These are phyloP conservation scores for Heterocephalus glaber DNA, from an alignment of 2,113 vertebrate genomes.

Conservation along the genomic window DNA sequence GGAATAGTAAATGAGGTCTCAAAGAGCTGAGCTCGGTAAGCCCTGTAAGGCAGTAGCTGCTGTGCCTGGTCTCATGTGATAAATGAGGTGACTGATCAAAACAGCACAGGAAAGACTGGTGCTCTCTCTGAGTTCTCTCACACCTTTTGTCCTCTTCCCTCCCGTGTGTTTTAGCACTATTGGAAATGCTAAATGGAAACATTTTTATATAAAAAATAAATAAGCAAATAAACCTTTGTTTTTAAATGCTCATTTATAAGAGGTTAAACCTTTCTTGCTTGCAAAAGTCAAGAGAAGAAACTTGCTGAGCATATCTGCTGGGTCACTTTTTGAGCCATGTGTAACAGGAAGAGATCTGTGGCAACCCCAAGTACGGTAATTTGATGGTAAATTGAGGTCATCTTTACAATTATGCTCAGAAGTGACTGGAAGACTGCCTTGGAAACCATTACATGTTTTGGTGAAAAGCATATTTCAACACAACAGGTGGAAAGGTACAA, in stretches of 20 bases:
- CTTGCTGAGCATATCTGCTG: background rate
- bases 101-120: background rate
- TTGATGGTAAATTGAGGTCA: slow-evolving; percentile 26
- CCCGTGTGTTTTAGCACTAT: background rate
- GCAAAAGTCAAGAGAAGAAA: background rate
- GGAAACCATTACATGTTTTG: background rate
- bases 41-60: slow-evolving; percentile 61
- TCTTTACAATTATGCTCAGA: slow-evolving; percentile 37
- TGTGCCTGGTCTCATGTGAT: slow-evolving; percentile 31
- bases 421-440: background rate
- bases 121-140: background rate
- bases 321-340: background rate
- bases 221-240: background rate
- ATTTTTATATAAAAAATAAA: background rate
- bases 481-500: background rate
- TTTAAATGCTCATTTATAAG: background rate
- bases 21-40: slow-evolving; percentile 66
- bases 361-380: background rate
- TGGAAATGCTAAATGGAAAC: slow-evolving; percentile 16
- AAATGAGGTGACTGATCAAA: slow-evolving; percentile 58
- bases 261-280: background rate
- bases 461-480: slow-evolving; percentile 42
- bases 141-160: background rate
- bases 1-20: slow-evolving; percentile 57
- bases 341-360: slow-evolving; percentile 21